A percentile compares a stretch with the other conserved stretches of the same genome.
phyloP scores from a whole-genome alignment of 2,888 invertebrate species.

The Epinotia nisella region DNA sequence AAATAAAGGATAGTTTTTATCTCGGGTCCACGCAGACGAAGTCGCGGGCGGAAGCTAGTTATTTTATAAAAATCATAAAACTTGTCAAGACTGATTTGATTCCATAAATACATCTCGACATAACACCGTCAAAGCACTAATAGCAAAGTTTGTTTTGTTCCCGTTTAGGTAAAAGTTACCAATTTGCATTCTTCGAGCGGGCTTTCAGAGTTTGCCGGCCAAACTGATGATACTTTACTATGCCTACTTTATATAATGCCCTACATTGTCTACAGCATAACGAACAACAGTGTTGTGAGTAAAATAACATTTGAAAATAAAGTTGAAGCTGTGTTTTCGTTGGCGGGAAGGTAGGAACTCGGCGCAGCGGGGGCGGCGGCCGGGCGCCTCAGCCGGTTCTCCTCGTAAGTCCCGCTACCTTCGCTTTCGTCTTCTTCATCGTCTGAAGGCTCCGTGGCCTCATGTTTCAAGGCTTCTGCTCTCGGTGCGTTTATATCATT shows the following conservation, averaged over 20 bases:
- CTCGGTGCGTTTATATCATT: conserved; percentile 56
- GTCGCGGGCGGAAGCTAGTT: too few species aligned
- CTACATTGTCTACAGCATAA: conserved; percentile 52
- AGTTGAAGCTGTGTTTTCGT: conserved; percentile 62
- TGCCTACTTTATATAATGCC: conserved; percentile 41
- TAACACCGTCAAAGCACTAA: conserved; percentile 24
- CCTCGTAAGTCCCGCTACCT: conserved; percentile 74
- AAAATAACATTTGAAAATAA: conserved; percentile 49
- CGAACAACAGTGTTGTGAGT: conserved; percentile 48
- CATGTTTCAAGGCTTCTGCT: conserved; percentile 72
- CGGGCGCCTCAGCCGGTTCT: conserved; percentile 61
- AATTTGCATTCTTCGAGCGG: conserved; percentile 25
- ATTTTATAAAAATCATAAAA: neutral
- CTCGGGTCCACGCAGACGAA: too few species aligned
- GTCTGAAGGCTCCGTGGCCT: conserved; percentile 72
- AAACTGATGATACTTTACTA: conserved; percentile 32
- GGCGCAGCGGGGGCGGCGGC: conserved; percentile 75
- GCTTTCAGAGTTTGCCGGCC: conserved; percentile 20
- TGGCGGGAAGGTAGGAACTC: conserved; percentile 73
- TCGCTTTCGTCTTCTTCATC: conserved; percentile 78
- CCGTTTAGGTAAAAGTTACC: conserved; percentile 23
- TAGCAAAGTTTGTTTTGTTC: conserved; percentile 35
- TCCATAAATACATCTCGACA: conserved; percentile 21
- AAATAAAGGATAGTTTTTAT: too few species aligned
- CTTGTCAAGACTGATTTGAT: neutral